These are phyloP conservation scores for Parasteatoda tepidariorum DNA, from an alignment of 1,140 invertebrate genomes.

Conservation along the genomic window DNA sequence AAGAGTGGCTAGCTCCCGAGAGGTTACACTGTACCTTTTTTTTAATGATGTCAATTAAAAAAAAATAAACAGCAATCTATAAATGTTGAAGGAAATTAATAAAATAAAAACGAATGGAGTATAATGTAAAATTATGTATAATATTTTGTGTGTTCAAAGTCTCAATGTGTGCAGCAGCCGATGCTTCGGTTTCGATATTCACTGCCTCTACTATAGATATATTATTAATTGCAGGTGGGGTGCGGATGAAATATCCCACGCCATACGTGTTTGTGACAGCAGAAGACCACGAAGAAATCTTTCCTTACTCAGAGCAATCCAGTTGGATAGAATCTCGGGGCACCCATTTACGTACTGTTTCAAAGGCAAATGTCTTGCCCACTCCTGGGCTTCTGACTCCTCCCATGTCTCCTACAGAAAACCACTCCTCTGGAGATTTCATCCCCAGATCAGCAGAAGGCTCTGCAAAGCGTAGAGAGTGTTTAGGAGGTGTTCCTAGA, in stretches of 20 bases:
- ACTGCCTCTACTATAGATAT: too few species aligned
- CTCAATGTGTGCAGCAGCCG: too few species aligned
- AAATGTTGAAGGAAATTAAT: too few species aligned
- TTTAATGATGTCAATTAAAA: too few species aligned
- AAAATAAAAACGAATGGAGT: too few species aligned
- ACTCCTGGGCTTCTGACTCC: conserved; percentile 35
- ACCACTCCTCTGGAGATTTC: not conserved
- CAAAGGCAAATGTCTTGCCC: not conserved
- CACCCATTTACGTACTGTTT: not conserved
- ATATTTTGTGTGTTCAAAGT: too few species aligned
- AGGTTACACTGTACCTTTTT: too few species aligned
- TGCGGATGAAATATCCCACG: conserved; percentile 92
- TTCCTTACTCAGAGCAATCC: not conserved
- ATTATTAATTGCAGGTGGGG: too few species aligned
- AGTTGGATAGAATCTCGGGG: not conserved
- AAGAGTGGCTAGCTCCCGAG: too few species aligned
- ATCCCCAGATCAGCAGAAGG: not conserved
- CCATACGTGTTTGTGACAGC: conserved; percentile 93
- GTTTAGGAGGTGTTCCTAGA: not conserved
- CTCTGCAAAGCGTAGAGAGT: not conserved
- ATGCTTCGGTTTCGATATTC: too few species aligned
- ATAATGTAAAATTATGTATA: too few species aligned
- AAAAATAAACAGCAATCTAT: too few species aligned
- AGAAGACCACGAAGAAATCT: conserved; percentile 73
- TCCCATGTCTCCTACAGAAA: conserved; percentile 42